These are phyloP conservation scores for Pseudochirops corinnae DNA, from an alignment of 2,797 vertebrate genomes.

Conservation along the genomic window DNA sequence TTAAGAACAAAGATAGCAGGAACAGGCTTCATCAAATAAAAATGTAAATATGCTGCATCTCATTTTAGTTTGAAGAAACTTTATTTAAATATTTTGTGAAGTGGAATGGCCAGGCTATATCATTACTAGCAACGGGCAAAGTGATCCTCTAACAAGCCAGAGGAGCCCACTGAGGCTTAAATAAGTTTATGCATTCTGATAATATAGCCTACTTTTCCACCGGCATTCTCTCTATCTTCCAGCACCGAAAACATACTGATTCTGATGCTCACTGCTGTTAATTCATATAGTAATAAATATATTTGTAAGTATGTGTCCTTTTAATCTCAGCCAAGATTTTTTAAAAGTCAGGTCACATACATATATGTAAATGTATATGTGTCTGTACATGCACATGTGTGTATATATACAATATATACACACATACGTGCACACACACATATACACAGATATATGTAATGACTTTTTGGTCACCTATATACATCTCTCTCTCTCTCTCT, in stretches of 20 bases:
- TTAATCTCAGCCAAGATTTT: not conserved
- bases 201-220: slow-evolving; percentile 67
- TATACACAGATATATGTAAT: too few species aligned
- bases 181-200: slow-evolving; percentile 77
- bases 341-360: not conserved
- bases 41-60: slow-evolving; percentile 90
- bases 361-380: not conserved
- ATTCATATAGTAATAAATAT: not conserved
- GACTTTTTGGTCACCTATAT: too few species aligned
- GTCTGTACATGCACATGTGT: not conserved
- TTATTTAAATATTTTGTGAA: slow-evolving; percentile 88
- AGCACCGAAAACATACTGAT: slow-evolving; percentile 60
- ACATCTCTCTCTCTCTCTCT: too few species aligned
- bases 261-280: not conserved
- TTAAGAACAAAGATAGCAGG: slow-evolving; percentile 90
- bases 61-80: slow-evolving; percentile 87
- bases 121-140: slow-evolving; percentile 82
- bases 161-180: slow-evolving; percentile 77
- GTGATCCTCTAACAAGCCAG: slow-evolving; percentile 81
- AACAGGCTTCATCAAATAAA: slow-evolving; percentile 89
- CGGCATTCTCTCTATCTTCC: slow-evolving; percentile 66
- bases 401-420: not conserved
- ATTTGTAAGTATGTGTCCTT: not conserved
- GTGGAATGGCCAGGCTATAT: slow-evolving; percentile 83
- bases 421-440: too few species aligned